These are phyloP conservation scores for Graptemys geographica DNA, from an alignment of 2,797 vertebrate species.

Conservation along the genomic window DNA sequence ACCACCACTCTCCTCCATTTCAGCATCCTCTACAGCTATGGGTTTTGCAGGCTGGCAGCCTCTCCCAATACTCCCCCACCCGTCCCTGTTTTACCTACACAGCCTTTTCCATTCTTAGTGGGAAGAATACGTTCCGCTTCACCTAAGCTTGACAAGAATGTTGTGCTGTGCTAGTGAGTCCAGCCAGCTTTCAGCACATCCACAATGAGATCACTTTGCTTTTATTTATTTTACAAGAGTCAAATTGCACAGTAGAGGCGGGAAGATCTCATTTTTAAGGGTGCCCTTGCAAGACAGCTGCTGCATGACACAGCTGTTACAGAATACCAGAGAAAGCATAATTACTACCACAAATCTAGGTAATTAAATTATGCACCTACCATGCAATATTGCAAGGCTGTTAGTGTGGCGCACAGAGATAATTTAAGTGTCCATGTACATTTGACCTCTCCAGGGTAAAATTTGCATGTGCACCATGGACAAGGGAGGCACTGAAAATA, in stretches of 20 bases:
- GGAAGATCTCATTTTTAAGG: constrained; percentile 36
- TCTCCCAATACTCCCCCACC: neutral
- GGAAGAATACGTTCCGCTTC: neutral
- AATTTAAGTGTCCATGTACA: constrained; percentile 23
- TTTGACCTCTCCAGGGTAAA: neutral
- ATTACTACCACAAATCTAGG: constrained; percentile 10
- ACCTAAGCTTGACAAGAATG: neutral
- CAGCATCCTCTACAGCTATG: neutral
- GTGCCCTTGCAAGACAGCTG: neutral
- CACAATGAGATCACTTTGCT: neutral
- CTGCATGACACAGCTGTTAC: constrained; percentile 52
- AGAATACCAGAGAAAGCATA: neutral
- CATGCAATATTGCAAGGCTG: neutral
- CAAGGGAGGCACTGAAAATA: neutral
- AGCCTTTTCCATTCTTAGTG: neutral
- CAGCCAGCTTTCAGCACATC: constrained; percentile 23
- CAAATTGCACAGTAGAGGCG: neutral
- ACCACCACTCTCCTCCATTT: neutral
- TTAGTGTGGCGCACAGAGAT: neutral
- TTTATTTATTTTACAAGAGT: neutral
- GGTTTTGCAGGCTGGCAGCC: neutral
- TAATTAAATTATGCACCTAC: constrained; percentile 10
- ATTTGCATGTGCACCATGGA: neutral
- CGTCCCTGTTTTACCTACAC: neutral
- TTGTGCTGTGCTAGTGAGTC: neutral